Evolutionary conservation across 1,140 invertebrate genomes (phyloP), one percentile per base, ranked within the genome.

Genomic region (Diorhabda carinulata): DNA sequence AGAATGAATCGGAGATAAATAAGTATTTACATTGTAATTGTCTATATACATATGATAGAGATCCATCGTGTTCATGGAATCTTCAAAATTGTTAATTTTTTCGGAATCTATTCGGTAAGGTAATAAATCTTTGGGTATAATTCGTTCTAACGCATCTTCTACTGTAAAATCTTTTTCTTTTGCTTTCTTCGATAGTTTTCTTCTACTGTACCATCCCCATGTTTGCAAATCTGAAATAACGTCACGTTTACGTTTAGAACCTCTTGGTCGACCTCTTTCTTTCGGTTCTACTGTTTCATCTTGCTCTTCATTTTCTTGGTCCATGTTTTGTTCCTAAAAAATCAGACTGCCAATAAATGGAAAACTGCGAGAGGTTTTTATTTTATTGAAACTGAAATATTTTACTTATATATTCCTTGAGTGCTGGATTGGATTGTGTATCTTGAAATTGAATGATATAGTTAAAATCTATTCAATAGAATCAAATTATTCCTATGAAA

Each of bases 181-280:
- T 72, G 86, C 83, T 66, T 78, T 76, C 84, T 86, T 90, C 3
- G 88, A 86, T 3, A 89, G 90, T 71, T 90, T 83, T 67, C 90
- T 81, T 79, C 90, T 91, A 68, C 85, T 90, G 72, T 89, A 89
- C 87, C 89, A 90, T 41, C 88, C 88, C 87, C 89, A 89, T 72
- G 89, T 87, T 71, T 91, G 86, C 6, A 91, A 79, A 68, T 89
- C 86, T 43, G 85, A 88, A 2, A 91, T 77, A 9, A 88, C 87
- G 78, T 89, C 91, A 6, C 87, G 83, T 80, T 89, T 84, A 44
- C 90, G 82, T 70, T 89, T 84, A 10, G 85, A 87, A 73, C 76
- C 74, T 70, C 69, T 77, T 10, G 47, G 86, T 84, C 5, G 83
- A 75, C 76, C 87, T 88, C 69, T 61, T 67, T 82, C 45, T 59